Evolutionary conservation across 2,888 invertebrate species (phyloP), one percentile per base, ranked within the genome.

Genomic region (Amphipoea oculea): DNA sequence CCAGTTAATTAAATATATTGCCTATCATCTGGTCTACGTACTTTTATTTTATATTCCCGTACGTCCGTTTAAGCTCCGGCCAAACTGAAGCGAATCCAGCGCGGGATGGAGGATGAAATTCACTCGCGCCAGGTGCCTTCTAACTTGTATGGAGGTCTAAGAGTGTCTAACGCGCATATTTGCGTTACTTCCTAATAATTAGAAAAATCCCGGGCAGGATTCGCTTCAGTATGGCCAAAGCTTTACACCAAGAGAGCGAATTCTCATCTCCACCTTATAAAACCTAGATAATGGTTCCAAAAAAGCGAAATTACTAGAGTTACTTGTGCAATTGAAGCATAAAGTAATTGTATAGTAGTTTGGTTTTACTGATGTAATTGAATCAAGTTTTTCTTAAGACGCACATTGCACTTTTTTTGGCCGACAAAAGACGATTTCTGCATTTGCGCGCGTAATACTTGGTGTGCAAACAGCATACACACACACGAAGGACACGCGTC

Each of bases 1-100:
- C 89, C 91, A 92, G 88, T 90, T 91, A 90, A 91, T 89, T 89
- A 92, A 91, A 92, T 90, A 92, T 90, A 90, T 92, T 90, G 89
- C 86, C 88, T 88, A 90, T 77, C 78, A 76, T 87, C 69, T 75
- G 77, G 67, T 86, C 77, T 9, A 51, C 23, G 62, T 40, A 42
- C 57, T 82, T 82, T 82, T 74, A 74, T 80, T 77, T 72, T 54
- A 23, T 48, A 23, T 63, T 29, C 20, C 76, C 5, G n/a, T 57
- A 23, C 2, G 36, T 70, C 14, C 9, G 17, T 54, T 51, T 40
- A 70, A 40, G 14, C 23, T 54, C 23, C 23, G 9, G 2, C 11
- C 40, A 40, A 42, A n/a, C 57, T 11, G 9, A 57, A 71, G 17
- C 17, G 4, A 12, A 42, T 20, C 17, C 17, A n/a, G 17, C 4